Evolutionary conservation across 2,797 vertebrate species (phyloP).

Genomic region (Tauraco hartlaubi): DNA sequence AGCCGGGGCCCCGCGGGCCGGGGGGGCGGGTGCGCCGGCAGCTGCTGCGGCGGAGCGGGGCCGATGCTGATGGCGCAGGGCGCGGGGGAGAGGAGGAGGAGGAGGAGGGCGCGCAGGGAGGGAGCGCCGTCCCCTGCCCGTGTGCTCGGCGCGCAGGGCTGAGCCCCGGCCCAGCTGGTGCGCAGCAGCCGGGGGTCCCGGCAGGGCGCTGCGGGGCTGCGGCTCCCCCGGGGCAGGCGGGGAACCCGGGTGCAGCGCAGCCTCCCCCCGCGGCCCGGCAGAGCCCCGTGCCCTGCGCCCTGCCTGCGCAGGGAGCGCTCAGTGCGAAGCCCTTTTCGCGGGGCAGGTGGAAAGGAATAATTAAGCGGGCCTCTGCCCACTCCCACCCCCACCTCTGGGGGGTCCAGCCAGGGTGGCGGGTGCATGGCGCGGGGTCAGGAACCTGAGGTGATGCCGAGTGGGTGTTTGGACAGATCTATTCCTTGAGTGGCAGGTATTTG

Average conservation of each 20-base stretch:
- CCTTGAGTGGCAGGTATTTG: not conserved
- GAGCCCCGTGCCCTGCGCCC: not conserved
- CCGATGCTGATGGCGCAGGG: accelerated
- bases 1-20: not conserved
- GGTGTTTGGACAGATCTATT: not conserved
- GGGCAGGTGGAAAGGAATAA: too few species aligned
- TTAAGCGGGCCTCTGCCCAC: too few species aligned
- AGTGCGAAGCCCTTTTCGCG: too few species aligned
- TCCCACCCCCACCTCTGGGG: too few species aligned
- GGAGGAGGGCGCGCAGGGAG: not conserved
- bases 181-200: not conserved
- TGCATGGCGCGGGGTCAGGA: accelerated
- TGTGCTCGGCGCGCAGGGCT: not conserved
- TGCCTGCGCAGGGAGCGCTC: accelerated
- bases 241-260: not conserved
- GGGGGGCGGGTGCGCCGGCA: too few species aligned
- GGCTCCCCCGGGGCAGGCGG: not conserved
- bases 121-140: not conserved
- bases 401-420: accelerated
- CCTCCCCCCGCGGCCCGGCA: too few species aligned
- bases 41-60: not conserved
- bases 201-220: not conserved
- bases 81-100: too few species aligned
- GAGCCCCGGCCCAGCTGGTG: not conserved
- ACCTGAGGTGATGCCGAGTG: accelerated